Evolutionary conservation across 2,113 vertebrate species (phyloP).

Genomic region (Oreotrochilus melanogaster): DNA sequence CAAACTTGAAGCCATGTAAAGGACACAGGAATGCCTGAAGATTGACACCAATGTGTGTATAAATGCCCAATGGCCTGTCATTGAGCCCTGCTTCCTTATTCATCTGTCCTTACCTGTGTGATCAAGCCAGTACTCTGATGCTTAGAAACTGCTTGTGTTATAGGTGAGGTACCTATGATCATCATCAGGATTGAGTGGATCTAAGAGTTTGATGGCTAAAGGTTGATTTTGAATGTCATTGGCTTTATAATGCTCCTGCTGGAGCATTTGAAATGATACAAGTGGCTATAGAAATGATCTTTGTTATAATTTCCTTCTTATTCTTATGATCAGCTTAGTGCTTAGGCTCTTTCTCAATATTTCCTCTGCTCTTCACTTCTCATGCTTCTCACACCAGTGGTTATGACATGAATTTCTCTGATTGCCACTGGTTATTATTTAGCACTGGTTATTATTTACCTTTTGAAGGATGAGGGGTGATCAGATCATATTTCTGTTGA

Average conservation of each 20-base stretch:
- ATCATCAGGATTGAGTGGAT: not conserved
- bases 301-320: not conserved
- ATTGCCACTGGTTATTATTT: not conserved
- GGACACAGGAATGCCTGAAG: not conserved
- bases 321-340: not conserved
- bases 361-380: not conserved
- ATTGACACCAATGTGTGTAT: accelerated
- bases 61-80: not conserved
- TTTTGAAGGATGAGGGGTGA: not conserved
- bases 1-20: accelerated
- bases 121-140: not conserved
- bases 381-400: accelerated
- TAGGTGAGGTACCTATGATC: not conserved
- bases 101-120: not conserved
- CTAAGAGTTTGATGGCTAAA: not conserved
- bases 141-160: not conserved
- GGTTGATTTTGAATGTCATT: not conserved
- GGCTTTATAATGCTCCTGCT: not conserved
- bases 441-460: not conserved
- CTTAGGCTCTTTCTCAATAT: not conserved
- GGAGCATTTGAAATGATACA: not conserved
- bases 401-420: not conserved
- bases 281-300: not conserved
- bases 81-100: accelerated
- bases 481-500: not conserved